Percentiles rank a stretch among this genome's conserved stretches.
phyloP scores from a whole-genome alignment of 2,888 invertebrate genomes.

The Pemphredon lugubris region DNA sequence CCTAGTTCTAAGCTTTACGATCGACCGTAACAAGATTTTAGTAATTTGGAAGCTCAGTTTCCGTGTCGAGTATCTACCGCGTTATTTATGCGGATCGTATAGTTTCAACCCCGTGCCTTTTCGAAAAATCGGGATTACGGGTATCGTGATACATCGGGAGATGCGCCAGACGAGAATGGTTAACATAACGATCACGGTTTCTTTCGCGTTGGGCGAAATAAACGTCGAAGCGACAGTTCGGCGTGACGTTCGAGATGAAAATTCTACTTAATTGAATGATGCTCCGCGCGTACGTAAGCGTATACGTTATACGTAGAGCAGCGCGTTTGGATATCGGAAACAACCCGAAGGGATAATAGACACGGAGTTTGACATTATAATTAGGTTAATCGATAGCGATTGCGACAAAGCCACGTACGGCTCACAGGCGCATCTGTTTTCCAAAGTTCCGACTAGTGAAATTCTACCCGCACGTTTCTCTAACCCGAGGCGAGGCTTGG shows the following conservation, averaged over 20 bases:
- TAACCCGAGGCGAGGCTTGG: slow-evolving; percentile 1
- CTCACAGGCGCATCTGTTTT: slow-evolving; percentile 38
- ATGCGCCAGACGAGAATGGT: too few relatives aligned
- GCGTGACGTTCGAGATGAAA: too few relatives aligned
- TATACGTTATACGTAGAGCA: not conserved
- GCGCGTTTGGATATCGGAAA: slow-evolving; percentile 20
- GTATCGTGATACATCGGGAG: too few relatives aligned
- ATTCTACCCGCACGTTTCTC: slow-evolving; percentile 4
- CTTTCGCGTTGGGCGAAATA: too few relatives aligned
- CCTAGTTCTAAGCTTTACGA: slow-evolving; percentile 51
- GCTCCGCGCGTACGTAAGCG: too few relatives aligned
- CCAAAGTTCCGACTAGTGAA: slow-evolving; percentile 17
- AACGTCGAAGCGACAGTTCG: too few relatives aligned
- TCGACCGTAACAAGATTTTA: slow-evolving; percentile 42
- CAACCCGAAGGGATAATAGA: slow-evolving; percentile 22
- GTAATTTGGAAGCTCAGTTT: slow-evolving; percentile 40
- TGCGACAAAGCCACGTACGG: slow-evolving; percentile 24
- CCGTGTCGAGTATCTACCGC: slow-evolving; percentile 20
- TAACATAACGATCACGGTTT: too few relatives aligned
- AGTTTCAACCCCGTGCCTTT: slow-evolving; percentile 17
- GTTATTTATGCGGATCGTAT: too few relatives aligned
- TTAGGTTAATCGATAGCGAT: slow-evolving; percentile 46
- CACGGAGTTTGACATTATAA: slow-evolving; percentile 38
- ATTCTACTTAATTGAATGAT: not conserved
- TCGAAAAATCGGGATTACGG: slow-evolving; percentile 35